Evolutionary conservation across 2,113 vertebrate species (phyloP), one percentile per base, ranked within the genome.

Genomic region (Blennius ocellaris): DNA sequence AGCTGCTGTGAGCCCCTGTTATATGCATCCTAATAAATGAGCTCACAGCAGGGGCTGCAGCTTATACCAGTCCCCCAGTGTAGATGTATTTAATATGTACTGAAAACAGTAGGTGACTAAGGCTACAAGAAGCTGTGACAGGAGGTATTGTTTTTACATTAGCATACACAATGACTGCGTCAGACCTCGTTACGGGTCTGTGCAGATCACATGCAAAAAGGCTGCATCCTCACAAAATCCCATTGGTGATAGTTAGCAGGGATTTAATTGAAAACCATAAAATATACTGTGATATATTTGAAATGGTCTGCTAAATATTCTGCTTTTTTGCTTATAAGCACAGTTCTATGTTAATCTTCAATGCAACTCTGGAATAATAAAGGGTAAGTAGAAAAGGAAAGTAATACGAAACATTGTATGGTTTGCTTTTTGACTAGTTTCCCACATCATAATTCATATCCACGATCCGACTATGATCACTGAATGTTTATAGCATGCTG

Each of bases 131-230:
- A 43, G 51, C 39, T 61, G 15, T 40, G 11, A 57, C 59, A 69
- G 45, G 40, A 54, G 36, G 30, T 9, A 62, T 58, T 69, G 58
- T 48, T 14, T 76, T 83, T 76, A n/a, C 38, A 49, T 59, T 61
- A 70, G 48, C 43, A 55, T 17, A 57, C 36, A 49, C 17, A 30
- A 30, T 30, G 21, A 30, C 21, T 14, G 45, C 56, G 41, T 63
- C 40, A 67, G 59, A 60, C 40, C 49, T 64, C 60, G 58, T 80
- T 71, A 64, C 9, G 64, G 47, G 39, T 66, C 37, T 51, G 39
- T 36, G 45, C 50, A 76, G 48, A 74, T 8, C 43, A 51, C 30
- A 67, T 58, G 38, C 8, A 1, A 55, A 51, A 79, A 68, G n/a
- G 37, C 48, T 60, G 43, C 44, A 15, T 55, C 17, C 17, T 49